Base-by-base conservation (phyloP, 2,113 vertebrate species). In the Lethenteron camtschaticum region DNA sequence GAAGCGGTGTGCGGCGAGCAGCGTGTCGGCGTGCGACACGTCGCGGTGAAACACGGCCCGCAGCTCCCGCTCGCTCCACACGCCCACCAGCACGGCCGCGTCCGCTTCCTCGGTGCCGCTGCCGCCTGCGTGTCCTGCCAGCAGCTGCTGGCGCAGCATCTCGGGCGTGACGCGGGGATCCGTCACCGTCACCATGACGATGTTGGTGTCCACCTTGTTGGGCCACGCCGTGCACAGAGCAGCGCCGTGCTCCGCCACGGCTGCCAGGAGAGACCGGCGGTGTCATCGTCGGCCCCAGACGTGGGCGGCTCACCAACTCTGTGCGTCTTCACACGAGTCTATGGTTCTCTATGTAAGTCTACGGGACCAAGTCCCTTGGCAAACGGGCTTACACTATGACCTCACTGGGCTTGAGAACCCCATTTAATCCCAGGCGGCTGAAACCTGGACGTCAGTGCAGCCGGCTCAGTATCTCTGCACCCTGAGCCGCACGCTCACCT, bases 141-240 rank as follows among this genome's bases (percentile, higher is more conserved):
- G 73, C 79, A 89, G 80, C 24, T 41, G 74, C 5, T 71, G 10
- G 1, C 89, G 89, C 76, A 88, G 83, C 59, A 85, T 77, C 0
- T n/a, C 1, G 0, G 86, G 78, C 12, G 73, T 77, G 4, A 75
- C 71, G 56, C 74, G 71, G 1, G 68, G 56, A 20, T 73, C 78
- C 4, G 9, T 59, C 1, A 79, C 1, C 4, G 4, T 2, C 70
- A 87, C 79, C 70, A 83, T 77, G 74, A 86, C 73, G 0, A 87
- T 82, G 79, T 88, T 87, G 8, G 85, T 89, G 75, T 89, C 86
- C 77, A 87, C 81, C 0, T 75, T 24, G 0, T 73, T 57, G 14
- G 81, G 75, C 72, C 75, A 77, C 10, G 85, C 68, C 0, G 78
- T 72, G 55, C 81, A 89, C 11, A 89, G 2, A 1, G 81, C 73